A percentile compares a stretch with the other conserved stretches of the same genome.
phyloP scores from a whole-genome alignment of 1,140 invertebrate species.

The Propsilocerus akamusi region DNA sequence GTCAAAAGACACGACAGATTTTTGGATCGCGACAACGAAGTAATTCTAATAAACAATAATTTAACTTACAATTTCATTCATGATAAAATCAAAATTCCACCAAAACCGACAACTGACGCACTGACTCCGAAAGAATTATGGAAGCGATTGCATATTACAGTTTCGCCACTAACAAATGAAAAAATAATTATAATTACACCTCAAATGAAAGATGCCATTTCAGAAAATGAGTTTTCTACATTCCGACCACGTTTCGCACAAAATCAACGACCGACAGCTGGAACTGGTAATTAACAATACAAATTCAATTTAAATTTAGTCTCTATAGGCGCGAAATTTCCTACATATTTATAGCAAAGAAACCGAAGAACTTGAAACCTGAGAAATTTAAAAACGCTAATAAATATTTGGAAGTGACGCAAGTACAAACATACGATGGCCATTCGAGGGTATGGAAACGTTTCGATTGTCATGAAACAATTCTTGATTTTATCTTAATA shows the following conservation, averaged over 20 bases:
- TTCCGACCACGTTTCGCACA: neutral
- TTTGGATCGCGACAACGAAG: neutral
- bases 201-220: conserved; percentile 24
- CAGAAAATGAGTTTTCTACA: conserved; percentile 14
- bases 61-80: conserved; percentile 5
- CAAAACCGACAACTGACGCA: conserved; percentile 9
- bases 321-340: too few relatives aligned
- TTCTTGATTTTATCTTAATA: neutral
- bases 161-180: conserved; percentile 50
- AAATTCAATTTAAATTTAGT: too few relatives aligned
- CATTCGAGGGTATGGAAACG: conserved; percentile 29
- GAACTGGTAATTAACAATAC: too few relatives aligned
- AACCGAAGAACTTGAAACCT: conserved; percentile 14
- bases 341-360: conserved; percentile 4
- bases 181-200: conserved; percentile 61
- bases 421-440: conserved; percentile 27
- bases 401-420: conserved; percentile 18
- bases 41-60: conserved; percentile 7
- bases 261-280: too few relatives aligned
- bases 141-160: conserved; percentile 43
- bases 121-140: conserved; percentile 31
- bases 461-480: neutral
- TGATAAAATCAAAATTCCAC: conserved; percentile 7
- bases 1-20: conserved; percentile 6
- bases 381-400: conserved; percentile 18